Evolutionary conservation across 2,888 invertebrate genomes (phyloP).

Genomic region (Emmelina monodactyla): DNA sequence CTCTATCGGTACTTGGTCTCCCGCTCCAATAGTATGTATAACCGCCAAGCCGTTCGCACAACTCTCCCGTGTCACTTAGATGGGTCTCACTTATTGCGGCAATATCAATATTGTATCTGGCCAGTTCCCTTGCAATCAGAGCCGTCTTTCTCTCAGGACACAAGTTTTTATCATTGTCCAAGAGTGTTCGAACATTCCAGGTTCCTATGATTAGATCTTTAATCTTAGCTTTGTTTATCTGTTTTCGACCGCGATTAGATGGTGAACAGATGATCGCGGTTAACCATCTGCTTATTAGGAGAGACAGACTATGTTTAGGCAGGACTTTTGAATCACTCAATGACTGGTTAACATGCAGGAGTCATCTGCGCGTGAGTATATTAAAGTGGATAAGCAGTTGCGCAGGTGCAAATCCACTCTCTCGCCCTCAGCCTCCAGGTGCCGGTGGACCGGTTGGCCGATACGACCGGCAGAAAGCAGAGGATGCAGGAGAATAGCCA

Average conservation of each 20-base stretch:
- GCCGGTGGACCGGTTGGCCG: constrained; percentile 5
- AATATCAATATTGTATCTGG: constrained; percentile 9
- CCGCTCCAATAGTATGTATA: constrained; percentile 11
- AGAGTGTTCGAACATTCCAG: constrained; percentile 12
- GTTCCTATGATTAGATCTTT: constrained; percentile 1
- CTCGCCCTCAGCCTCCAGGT: constrained; percentile 2
- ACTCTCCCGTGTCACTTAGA: constrained; percentile 7
- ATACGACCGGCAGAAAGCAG: constrained; percentile 2
- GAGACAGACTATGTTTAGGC: constrained; percentile 5
- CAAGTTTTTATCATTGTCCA: constrained; percentile 10
- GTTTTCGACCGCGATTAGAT: constrained; percentile 3
- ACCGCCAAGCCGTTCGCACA: constrained; percentile 11
- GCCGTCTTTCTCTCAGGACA: constrained; percentile 15
- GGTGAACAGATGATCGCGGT: constrained; percentile 6
- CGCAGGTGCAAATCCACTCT: constrained; percentile 11
- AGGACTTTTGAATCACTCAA: not conserved
- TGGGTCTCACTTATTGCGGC: constrained; percentile 12
- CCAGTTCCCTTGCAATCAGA: constrained; percentile 11
- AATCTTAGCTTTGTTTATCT: not conserved
- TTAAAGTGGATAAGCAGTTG: constrained; percentile 12
- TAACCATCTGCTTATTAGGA: not conserved
- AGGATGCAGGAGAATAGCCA: constrained; percentile 4
- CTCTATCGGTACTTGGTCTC: not conserved
- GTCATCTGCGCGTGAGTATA: constrained; percentile 15
- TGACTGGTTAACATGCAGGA: not conserved